Conservation (phyloP, 2,888 invertebrate species). For the Adelphocoris suturalis region DNA sequence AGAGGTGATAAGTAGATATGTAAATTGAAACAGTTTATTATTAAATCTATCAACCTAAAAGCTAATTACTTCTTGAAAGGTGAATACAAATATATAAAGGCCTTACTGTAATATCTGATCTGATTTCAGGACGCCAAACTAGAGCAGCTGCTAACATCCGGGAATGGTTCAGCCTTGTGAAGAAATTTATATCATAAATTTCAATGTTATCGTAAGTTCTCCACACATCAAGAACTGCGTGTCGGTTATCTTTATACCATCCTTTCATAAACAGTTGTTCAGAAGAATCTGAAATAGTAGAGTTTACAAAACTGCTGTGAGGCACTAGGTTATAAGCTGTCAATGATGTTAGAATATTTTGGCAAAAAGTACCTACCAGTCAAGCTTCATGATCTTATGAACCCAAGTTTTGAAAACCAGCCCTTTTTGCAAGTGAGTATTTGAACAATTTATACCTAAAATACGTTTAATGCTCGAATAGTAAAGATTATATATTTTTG, state of each 20-base stretch:
- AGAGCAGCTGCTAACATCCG: constrained; percentile 89
- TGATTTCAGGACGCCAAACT: constrained; percentile 89
- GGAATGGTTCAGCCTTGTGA: constrained; percentile 90
- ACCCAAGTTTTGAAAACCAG: too few relatives aligned
- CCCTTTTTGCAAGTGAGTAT: too few relatives aligned
- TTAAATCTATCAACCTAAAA: too few relatives aligned
- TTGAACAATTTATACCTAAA: too few relatives aligned
- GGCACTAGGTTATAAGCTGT: background rate
- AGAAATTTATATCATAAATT: constrained; percentile 88
- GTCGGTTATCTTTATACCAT: constrained; percentile 87
- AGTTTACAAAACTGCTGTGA: background rate
- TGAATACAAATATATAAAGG: background rate
- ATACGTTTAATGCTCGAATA: too few relatives aligned
- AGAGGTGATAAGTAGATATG: too few relatives aligned
- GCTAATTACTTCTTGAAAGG: too few relatives aligned
- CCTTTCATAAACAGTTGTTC: constrained; percentile 87
- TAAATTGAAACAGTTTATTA: too few relatives aligned
- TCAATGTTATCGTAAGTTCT: constrained; percentile 89
- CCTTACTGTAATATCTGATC: constrained; percentile 81
- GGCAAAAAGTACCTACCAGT: too few relatives aligned
- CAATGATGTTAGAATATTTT: too few relatives aligned
- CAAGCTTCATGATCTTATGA: too few relatives aligned
- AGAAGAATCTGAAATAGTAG: constrained; percentile 80
- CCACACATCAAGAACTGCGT: constrained; percentile 88
- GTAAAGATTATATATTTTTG: too few relatives aligned